A percentile compares a stretch with the other conserved stretches of the same genome.
phyloP scores from a whole-genome alignment of 1,140 invertebrate genomes.

The Drosophila grimshawi region DNA sequence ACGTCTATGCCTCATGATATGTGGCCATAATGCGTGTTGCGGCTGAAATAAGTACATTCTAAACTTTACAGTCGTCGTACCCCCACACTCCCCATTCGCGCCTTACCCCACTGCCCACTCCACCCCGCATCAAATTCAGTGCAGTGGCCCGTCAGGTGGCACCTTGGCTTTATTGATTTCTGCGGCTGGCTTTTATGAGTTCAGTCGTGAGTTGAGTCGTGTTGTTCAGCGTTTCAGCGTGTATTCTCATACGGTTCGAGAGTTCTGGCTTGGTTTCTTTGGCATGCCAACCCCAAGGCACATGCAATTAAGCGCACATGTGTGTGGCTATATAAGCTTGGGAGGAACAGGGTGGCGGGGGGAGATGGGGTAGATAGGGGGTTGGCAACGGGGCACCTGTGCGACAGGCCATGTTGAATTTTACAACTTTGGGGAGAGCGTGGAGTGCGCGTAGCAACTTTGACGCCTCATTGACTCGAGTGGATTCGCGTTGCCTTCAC shows the following conservation, averaged over 20 bases:
- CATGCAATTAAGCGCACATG: constrained; percentile 83
- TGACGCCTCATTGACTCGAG: constrained; percentile 81
- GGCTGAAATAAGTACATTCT: constrained; percentile 67
- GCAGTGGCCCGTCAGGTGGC: constrained; percentile 50
- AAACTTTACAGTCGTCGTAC: constrained; percentile 55
- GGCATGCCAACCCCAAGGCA: constrained; percentile 66
- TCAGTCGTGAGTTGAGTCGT: constrained; percentile 26
- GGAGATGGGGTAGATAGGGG: too few species aligned
- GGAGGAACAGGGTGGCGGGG: not conserved
- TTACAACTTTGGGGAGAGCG: constrained; percentile 66
- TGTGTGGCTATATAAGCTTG: constrained; percentile 43
- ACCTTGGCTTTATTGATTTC: constrained; percentile 84
- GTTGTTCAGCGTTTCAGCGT: constrained; percentile 24
- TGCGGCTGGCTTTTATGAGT: constrained; percentile 81
- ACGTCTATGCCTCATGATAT: constrained; percentile 63
- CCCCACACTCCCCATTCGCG: too few species aligned
- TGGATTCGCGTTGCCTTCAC: constrained; percentile 48
- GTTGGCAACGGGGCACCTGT: constrained; percentile 57
- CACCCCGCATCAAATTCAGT: not conserved
- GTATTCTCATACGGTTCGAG: constrained; percentile 36
- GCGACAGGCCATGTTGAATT: constrained; percentile 73
- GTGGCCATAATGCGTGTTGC: constrained; percentile 75
- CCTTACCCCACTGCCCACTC: too few species aligned
- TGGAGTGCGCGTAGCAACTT: constrained; percentile 67
- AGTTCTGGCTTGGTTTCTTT: constrained; percentile 53